Evolutionary conservation across 2,113 vertebrate genomes (phyloP).

Genomic region (Eulemur rufifrons): DNA sequence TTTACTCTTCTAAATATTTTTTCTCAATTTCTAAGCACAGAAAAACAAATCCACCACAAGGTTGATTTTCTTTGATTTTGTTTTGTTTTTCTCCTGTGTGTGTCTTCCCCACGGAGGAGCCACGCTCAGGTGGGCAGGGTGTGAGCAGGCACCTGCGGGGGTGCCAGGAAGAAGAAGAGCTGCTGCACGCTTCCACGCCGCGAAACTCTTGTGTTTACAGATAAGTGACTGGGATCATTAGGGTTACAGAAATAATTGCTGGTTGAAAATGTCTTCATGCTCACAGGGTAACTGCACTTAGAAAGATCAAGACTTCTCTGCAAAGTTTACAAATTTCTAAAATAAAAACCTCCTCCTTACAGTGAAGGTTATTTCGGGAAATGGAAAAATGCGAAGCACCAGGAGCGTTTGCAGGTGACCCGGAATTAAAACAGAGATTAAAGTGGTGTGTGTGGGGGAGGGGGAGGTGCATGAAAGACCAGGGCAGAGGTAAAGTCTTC

Average conservation of each 20-base stretch:
- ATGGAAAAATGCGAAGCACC: background rate
- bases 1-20: background rate
- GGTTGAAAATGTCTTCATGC: background rate
- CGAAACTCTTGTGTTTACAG: rapidly evolving
- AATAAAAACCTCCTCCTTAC: background rate
- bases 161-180: background rate
- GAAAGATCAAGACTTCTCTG: background rate
- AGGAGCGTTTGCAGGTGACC: background rate
- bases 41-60: background rate
- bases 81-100: background rate
- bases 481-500: background rate
- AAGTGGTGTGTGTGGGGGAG: rapidly evolving
- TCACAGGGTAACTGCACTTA: background rate
- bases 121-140: background rate
- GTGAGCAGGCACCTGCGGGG: background rate
- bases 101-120: too few relatives aligned
- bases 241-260: background rate
- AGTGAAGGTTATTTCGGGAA: too few relatives aligned
- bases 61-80: too few relatives aligned
- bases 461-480: too few relatives aligned
- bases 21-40: background rate
- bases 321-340: background rate
- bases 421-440: background rate
- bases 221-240: background rate
- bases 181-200: rapidly evolving